Percentiles rank a stretch among this genome's conserved stretches.
phyloP scores from a whole-genome alignment of 2,113 vertebrate genomes.

The Apeltes quadracus region DNA sequence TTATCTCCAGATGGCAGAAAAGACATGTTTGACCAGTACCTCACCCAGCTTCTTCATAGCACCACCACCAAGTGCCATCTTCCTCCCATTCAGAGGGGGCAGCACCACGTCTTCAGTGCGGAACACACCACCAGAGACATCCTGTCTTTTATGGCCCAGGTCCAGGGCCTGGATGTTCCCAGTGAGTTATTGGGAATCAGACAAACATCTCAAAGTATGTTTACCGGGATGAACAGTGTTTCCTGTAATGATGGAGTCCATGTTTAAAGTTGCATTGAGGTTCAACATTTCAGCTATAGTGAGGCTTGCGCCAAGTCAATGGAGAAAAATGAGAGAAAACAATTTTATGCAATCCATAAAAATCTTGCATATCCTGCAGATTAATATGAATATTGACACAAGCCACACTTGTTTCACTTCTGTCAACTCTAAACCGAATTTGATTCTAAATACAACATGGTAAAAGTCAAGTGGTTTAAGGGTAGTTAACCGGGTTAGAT shows the following conservation, averaged over 20 bases:
- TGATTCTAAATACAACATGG: neutral
- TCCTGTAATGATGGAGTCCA: neutral
- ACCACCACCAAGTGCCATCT: constrained; percentile 85
- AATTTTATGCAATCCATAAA: neutral
- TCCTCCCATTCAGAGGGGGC: constrained; percentile 85
- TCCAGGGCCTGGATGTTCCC: constrained; percentile 89
- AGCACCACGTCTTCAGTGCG: constrained; percentile 88
- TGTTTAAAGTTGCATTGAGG: neutral
- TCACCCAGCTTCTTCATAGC: constrained; percentile 89
- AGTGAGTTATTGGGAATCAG: constrained; percentile 78
- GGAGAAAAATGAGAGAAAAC: neutral
- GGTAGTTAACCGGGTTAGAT: neutral
- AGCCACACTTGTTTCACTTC: neutral
- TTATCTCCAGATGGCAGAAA: constrained; percentile 75
- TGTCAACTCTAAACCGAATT: neutral
- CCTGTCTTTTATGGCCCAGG: constrained; percentile 92
- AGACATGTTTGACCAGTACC: constrained; percentile 91
- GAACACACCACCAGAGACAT: constrained; percentile 93
- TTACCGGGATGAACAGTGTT: neutral
- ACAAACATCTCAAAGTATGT: neutral
- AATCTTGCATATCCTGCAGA: neutral
- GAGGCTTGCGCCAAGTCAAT: neutral
- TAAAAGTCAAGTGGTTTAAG: neutral
- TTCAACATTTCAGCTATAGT: neutral
- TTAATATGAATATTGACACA: neutral